Base-by-base conservation (phyloP, 1,140 invertebrate species). In the Druon quercuslanigerum region DNA sequence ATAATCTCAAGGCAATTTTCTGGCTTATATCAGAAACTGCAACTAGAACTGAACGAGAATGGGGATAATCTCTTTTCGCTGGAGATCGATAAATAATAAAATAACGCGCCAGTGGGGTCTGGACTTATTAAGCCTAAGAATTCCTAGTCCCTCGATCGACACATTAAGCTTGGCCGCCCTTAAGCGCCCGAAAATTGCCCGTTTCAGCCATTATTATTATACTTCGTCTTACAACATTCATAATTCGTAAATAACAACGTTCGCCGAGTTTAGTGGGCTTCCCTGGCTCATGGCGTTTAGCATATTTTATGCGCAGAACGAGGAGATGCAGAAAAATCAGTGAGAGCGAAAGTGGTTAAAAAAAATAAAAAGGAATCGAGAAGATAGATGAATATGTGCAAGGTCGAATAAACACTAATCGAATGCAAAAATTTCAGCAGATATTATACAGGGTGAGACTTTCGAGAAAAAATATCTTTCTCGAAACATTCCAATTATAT, bases 181-280 rank as follows among this genome's bases (percentile, higher is more conserved):
- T 60, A 51, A 52, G 51, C 60, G 72, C 46, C 56, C 76, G 81
- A 85, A 88, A 87, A 86, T 87, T 86, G 79, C 76, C 74, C 71
- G 17, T 50, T 54, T 4, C 82, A 79, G 80, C 86, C 81, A 84
- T 87, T 86, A 78, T 72, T 72, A 66, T 71, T 66, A 25, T 5
- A 87, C 84, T 75, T 81, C 86, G 74, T 85, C 84, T 85, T 83
- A 76, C 83, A 89, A 85, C 84, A 85, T 87, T 88, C 82, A 85
- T 89, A 89, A 89, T 89, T 88, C 81, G 84, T 84, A 88, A 89
- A 88, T 89, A 89, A 89, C 81, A 88, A 84, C 83, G 81, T 82
- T 75, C 79, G 60, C 9, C 57, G 50, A 40, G 12, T 12, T 66
- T 66, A 33, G 60, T 66, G 60, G 60, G 60, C 60, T 33, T 66